phyloP scores from a whole-genome alignment of 2,113 vertebrate genomes.

The Clarias magur region DNA sequence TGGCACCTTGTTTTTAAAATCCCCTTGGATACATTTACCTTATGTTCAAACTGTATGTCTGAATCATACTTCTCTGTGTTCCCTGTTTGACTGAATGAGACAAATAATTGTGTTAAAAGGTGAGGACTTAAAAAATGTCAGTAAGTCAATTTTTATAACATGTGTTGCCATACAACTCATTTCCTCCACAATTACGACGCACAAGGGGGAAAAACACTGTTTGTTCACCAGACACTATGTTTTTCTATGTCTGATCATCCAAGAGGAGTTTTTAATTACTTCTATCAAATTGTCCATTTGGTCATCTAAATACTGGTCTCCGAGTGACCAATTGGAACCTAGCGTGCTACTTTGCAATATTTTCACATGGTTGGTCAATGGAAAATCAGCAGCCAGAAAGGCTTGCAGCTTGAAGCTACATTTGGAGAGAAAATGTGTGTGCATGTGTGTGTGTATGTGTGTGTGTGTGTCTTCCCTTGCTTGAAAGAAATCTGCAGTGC shows the following conservation, averaged over 20 bases:
- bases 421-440: not conserved
- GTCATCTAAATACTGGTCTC: constrained; percentile 8
- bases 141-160: not conserved
- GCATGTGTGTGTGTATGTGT: not conserved
- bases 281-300: not conserved
- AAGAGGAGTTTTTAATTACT: not conserved
- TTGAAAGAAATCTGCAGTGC: constrained; percentile 1
- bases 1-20: not conserved
- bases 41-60: not conserved
- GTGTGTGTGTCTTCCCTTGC: constrained; percentile 5
- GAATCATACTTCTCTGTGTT: not conserved
- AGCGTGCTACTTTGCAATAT: not conserved
- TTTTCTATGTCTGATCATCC: not conserved
- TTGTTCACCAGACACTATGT: not conserved
- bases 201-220: not conserved
- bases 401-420: not conserved
- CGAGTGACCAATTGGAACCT: not conserved
- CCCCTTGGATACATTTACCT: not conserved
- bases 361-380: constrained; percentile 9
- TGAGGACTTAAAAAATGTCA: not conserved
- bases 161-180: not conserved
- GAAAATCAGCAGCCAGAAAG: not conserved
- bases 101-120: constrained; percentile 1
- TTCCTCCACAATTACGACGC: not conserved
- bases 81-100: constrained; percentile 1